Percentiles rank a stretch among this genome's conserved stretches.
These are phyloP conservation scores for Cheilosia soror DNA, from an alignment of 2,888 invertebrate species.

Conservation along the genomic window DNA sequence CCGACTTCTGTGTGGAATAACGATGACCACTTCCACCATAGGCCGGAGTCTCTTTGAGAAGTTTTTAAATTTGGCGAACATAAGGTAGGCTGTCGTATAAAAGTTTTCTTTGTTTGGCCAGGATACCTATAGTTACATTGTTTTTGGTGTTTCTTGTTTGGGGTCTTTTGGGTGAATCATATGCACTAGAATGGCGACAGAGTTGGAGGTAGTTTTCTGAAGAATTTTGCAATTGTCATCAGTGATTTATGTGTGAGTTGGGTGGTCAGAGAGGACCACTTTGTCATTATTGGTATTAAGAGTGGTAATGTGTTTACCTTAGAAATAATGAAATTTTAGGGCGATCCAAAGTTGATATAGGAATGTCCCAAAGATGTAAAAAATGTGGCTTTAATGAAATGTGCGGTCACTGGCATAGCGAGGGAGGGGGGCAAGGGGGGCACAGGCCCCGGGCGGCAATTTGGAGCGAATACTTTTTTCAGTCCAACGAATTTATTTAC, in stretches of 20 bases:
- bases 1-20: constrained; percentile 69
- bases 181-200: constrained; percentile 36
- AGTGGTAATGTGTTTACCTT: not conserved
- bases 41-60: constrained; percentile 79
- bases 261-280: not conserved
- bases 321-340: too few relatives aligned
- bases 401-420: too few relatives aligned
- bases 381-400: too few relatives aligned
- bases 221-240: constrained; percentile 50
- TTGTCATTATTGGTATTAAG: not conserved
- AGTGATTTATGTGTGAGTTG: constrained; percentile 9
- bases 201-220: constrained; percentile 45
- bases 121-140: constrained; percentile 32
- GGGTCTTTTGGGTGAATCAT: constrained; percentile 46
- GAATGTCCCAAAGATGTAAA: too few relatives aligned
- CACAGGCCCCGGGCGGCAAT: too few relatives aligned
- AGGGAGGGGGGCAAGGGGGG: too few relatives aligned
- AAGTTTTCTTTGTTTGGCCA: constrained; percentile 58
- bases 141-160: constrained; percentile 2
- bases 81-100: constrained; percentile 50
- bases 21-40: constrained; percentile 78
- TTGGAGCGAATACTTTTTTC: too few relatives aligned
- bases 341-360: too few relatives aligned
- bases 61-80: constrained; percentile 77
- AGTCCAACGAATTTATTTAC: too few relatives aligned